These are phyloP conservation scores for Diabrotica virgifera DNA, from an alignment of 1,140 invertebrate genomes.

Conservation along the genomic window DNA sequence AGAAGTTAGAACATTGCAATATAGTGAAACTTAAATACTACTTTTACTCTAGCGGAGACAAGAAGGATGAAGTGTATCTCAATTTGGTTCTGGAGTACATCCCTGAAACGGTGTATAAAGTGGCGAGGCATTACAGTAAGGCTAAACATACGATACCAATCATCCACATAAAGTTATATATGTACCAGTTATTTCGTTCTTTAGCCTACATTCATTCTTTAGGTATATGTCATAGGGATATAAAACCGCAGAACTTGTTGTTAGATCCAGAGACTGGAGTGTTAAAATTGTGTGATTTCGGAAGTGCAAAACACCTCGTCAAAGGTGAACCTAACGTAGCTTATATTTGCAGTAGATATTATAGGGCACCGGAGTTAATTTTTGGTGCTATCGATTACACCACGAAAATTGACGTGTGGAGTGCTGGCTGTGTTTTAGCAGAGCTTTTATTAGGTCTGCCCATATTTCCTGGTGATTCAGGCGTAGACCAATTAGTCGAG, in stretches of 20 bases:
- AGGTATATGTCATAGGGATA: constrained; percentile 99
- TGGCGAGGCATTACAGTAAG: constrained; percentile 98
- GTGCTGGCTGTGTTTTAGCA: constrained; percentile 96
- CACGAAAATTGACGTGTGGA: constrained; percentile 99
- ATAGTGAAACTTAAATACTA: constrained; percentile 99
- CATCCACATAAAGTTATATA: constrained; percentile 99
- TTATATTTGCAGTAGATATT: constrained; percentile 99
- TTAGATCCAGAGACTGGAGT: constrained; percentile 96
- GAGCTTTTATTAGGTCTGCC: constrained; percentile 96
- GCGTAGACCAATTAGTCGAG: constrained; percentile 98
- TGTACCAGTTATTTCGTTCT: constrained; percentile 85
- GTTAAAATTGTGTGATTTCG: constrained; percentile 98
- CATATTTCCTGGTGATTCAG: constrained; percentile 99
- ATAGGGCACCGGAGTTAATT: constrained; percentile 64
- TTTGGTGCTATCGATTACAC: constrained; percentile 99
- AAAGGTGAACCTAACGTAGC: constrained; percentile 99
- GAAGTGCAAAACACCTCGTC: constrained; percentile 96
- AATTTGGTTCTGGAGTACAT: constrained; percentile 99
- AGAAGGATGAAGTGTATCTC: constrained; percentile 99
- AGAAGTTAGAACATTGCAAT: constrained; percentile 98
- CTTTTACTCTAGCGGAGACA: constrained; percentile 99
- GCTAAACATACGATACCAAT: constrained; percentile 99
- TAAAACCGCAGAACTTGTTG: constrained; percentile 98
- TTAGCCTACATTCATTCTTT: constrained; percentile 95
- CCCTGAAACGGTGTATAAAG: constrained; percentile 99